These are phyloP conservation scores for Corythoichthys haematopterus DNA, from an alignment of 2,113 vertebrate genomes.

Conservation along the genomic window DNA sequence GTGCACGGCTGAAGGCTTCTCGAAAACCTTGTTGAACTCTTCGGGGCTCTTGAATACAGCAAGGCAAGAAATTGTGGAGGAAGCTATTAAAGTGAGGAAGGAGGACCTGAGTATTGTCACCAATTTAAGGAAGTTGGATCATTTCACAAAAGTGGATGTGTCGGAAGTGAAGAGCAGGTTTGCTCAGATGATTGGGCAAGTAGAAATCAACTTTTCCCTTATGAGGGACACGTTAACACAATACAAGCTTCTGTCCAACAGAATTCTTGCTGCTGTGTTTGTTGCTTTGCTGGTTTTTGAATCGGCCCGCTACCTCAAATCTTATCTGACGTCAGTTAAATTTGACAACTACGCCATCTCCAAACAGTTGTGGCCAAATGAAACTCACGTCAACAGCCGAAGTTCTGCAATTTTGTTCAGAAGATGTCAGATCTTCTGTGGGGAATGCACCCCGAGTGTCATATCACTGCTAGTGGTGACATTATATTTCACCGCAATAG, in stretches of 20 bases:
- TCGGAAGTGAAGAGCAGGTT: constrained; percentile 68
- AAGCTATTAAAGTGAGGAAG: constrained; percentile 14
- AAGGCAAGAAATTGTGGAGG: constrained; percentile 66
- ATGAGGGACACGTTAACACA: constrained; percentile 61
- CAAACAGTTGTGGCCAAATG: constrained; percentile 54
- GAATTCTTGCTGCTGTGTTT: constrained; percentile 73
- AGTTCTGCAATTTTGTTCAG: constrained; percentile 41
- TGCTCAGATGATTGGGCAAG: constrained; percentile 57
- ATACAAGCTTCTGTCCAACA: constrained; percentile 63
- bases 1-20: constrained; percentile 80
- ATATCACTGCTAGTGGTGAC: constrained; percentile 68
- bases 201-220: constrained; percentile 73
- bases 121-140: constrained; percentile 57
- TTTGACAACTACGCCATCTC: constrained; percentile 83
- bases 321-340: constrained; percentile 76
- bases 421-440: constrained; percentile 67
- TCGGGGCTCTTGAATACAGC: constrained; percentile 67
- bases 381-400: constrained; percentile 31
- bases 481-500: constrained; percentile 69
- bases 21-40: constrained; percentile 80
- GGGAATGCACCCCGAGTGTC: constrained; percentile 71
- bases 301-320: constrained; percentile 77
- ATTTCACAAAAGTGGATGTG: constrained; percentile 67
- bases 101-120: constrained; percentile 27
- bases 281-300: constrained; percentile 72